phyloP scores from a whole-genome alignment of 2,797 vertebrate species.

The Menidia menidia region DNA sequence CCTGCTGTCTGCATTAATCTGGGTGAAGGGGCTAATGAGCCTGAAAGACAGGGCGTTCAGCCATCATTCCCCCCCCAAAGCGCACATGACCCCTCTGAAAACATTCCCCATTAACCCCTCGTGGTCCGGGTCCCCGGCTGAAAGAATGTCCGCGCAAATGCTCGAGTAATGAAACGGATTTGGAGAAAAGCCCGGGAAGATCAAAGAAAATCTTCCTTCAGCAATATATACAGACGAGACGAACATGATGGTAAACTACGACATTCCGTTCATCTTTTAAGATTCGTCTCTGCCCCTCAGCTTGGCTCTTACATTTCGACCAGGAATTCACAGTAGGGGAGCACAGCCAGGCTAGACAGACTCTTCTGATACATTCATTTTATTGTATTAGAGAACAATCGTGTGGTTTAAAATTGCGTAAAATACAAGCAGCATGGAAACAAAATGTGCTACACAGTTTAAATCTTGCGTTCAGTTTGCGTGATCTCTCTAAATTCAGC shows the following conservation, averaged over 20 bases:
- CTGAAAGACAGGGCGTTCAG: slow-evolving; percentile 41
- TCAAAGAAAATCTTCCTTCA: slow-evolving; percentile 60
- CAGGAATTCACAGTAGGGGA: slow-evolving; percentile 2
- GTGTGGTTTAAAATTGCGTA: no score
- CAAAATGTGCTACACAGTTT: no score
- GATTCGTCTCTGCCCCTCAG: slow-evolving; percentile 65
- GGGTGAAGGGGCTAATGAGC: slow-evolving; percentile 66
- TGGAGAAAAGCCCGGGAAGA: slow-evolving; percentile 47
- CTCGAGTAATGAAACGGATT: slow-evolving; percentile 78
- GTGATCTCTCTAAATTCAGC: not conserved
- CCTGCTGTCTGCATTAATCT: slow-evolving; percentile 58
- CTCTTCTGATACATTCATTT: not conserved
- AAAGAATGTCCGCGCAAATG: slow-evolving; percentile 53
- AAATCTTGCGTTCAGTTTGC: no score
- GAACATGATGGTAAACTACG: slow-evolving; percentile 51
- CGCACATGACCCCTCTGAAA: slow-evolving; percentile 41
- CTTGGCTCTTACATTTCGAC: slow-evolving; percentile 55
- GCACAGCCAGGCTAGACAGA: not conserved
- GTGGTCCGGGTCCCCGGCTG: slow-evolving; percentile 37
- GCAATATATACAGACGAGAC: slow-evolving; percentile 58
- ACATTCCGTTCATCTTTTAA: slow-evolving; percentile 57
- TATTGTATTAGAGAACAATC: not conserved
- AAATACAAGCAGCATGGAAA: no score
- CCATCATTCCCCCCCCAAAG: slow-evolving; percentile 11
- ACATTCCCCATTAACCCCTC: slow-evolving; percentile 64